Evolutionary conservation across 30 jellyfish, hydroid and myxozoan species (phyloP), one percentile per base, ranked within the genome.

Genomic region (Chrysaora quinquecirrha): DNA sequence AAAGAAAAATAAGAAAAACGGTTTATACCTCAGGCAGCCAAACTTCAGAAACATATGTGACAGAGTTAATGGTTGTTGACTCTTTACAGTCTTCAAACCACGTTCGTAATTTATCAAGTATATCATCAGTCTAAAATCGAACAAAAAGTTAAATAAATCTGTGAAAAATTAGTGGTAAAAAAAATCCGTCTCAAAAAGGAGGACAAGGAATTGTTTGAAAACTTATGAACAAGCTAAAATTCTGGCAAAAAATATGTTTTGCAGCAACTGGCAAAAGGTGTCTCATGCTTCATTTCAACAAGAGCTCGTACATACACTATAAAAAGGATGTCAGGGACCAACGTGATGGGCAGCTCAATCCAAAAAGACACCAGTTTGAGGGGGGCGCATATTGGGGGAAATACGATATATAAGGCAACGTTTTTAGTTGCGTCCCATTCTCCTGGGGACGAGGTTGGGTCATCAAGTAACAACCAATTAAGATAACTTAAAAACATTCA

Each of bases 11-110:
- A 16, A 52, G 24, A 52, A 52, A 52, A 2, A 52, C 12, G 12
- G 6, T 16, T 11, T 82, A 4, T 35, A 89, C 97, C 80, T 89
- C 97, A 11, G 97, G 97, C 14, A 89, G 75, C 95, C 94, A 89
- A 0, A 89, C 97, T 22, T 89, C 97, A 2, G 83, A 47, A 16
- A 89, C 95, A 70, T 89, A 89, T 10, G 97, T 72, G 24, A 81
- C 86, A 3, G 97, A 64, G 54, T 89, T 82, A 14, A 72, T 30
- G 23, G 65, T 43, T 22, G 30, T 48, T 1, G 66, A 48, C 11
- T 21, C 49, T 0, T 24, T 52, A 52, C 86, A 76, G 32, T 75
- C 77, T 1, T 63, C 48, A 58, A 30, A 81, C 97, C 97, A 89
- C 2, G 24, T 30, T 0, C 74, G 22, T 1, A 88, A 86, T 30